These are phyloP conservation scores for Flexamia atlantica DNA, from an alignment of 2,888 invertebrate species.

Conservation along the genomic window DNA sequence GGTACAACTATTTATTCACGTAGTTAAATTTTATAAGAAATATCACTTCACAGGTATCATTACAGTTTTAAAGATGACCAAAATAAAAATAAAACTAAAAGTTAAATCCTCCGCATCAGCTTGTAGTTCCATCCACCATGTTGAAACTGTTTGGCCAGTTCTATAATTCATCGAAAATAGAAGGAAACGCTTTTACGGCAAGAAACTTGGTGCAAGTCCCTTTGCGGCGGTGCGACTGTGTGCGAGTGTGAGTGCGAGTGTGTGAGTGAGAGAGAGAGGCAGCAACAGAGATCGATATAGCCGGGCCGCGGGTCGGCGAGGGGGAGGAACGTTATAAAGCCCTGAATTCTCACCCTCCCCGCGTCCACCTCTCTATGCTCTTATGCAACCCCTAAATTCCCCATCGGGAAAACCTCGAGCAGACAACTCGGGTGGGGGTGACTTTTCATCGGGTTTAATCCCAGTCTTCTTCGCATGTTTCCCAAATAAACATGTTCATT, in stretches of 20 bases:
- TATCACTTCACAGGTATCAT: no score
- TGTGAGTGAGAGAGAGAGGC: neutral
- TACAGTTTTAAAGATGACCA: no score
- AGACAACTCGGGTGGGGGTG: slow-evolving; percentile 35
- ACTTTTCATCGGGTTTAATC: slow-evolving; percentile 59
- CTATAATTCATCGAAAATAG: slow-evolving; percentile 55
- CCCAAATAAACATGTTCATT: slow-evolving; percentile 56
- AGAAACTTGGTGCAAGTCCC: slow-evolving; percentile 29
- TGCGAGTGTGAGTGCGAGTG: slow-evolving; percentile 5
- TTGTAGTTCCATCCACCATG: no score
- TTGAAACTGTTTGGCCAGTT: slow-evolving; percentile 10
- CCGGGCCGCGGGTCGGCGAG: slow-evolving; percentile 49
- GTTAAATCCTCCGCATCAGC: no score
- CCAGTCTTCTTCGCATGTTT: slow-evolving; percentile 53
- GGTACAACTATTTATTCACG: no score
- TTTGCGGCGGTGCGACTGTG: neutral
- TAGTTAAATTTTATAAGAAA: no score
- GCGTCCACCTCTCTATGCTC: slow-evolving; percentile 61
- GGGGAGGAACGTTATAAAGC: slow-evolving; percentile 58
- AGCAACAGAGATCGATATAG: slow-evolving; percentile 60
- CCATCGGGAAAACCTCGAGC: slow-evolving; percentile 61
- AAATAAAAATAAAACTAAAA: no score
- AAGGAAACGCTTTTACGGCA: slow-evolving; percentile 40
- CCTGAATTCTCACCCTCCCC: slow-evolving; percentile 63
- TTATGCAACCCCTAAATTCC: slow-evolving; percentile 64